These are phyloP conservation scores for Dolichopus griseipennis DNA, from an alignment of 2,888 invertebrate genomes.

Conservation along the genomic window DNA sequence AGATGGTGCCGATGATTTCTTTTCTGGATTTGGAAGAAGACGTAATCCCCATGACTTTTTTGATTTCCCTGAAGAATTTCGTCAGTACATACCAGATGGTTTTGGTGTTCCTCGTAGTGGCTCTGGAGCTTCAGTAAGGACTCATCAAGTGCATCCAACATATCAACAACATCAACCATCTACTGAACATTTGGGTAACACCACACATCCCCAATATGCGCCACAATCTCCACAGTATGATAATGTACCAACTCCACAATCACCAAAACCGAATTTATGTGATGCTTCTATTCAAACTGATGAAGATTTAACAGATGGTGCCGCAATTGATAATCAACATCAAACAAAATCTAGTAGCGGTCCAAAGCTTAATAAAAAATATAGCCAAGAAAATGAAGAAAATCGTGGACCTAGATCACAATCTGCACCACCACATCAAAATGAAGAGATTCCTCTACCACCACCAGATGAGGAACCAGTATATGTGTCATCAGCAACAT, in stretches of 20 bases:
- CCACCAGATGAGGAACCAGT: constrained; percentile 21
- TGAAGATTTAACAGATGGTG: constrained; percentile 27
- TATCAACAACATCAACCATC: constrained; percentile 22
- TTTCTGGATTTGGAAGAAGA: constrained; percentile 35
- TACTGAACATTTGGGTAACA: constrained; percentile 24
- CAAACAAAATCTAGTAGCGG: constrained; percentile 27
- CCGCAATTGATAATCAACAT: constrained; percentile 32
- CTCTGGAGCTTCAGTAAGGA: constrained; percentile 16
- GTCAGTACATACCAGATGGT: constrained; percentile 40
- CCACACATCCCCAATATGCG: constrained; percentile 15
- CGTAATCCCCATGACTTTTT: constrained; percentile 35
- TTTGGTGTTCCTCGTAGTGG: constrained; percentile 29
- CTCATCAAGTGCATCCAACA: constrained; percentile 17
- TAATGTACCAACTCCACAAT: constrained; percentile 24
- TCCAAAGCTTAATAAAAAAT: constrained; percentile 49
- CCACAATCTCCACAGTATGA: neutral
- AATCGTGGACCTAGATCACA: constrained; percentile 60
- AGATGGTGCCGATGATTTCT: constrained; percentile 37
- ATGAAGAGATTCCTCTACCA: constrained; percentile 30
- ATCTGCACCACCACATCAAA: constrained; percentile 61
- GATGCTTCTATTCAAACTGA: constrained; percentile 44
- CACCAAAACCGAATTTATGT: constrained; percentile 35
- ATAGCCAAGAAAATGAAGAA: constrained; percentile 47
- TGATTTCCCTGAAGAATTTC: constrained; percentile 41
- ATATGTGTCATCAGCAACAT: constrained; percentile 24